Evolutionary conservation across 2,888 invertebrate species (phyloP).

Genomic region (Sphinx pinastri): DNA sequence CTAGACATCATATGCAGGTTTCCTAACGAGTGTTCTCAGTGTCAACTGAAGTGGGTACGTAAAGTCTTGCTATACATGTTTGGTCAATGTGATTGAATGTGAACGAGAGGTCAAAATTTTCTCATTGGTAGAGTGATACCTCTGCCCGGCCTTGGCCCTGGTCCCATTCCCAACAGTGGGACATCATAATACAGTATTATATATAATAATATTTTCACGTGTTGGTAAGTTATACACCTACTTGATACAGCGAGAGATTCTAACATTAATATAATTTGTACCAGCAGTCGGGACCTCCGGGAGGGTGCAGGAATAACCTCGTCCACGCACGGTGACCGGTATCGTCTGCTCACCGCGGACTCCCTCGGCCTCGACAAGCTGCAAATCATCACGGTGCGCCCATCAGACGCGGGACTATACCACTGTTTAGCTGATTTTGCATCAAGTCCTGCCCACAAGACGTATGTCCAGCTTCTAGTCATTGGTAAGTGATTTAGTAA

Average conservation of each 20-base stretch:
- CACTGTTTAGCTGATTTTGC: conserved; percentile 71
- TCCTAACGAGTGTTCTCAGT: no score
- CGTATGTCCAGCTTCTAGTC: conserved; percentile 61
- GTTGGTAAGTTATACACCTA: no score
- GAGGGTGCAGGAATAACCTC: conserved; percentile 46
- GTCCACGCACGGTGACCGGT: conserved; percentile 53
- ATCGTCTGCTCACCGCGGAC: conserved; percentile 58
- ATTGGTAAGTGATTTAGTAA: conserved; percentile 55
- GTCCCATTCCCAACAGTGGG: no score
- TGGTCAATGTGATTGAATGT: no score
- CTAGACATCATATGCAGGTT: no score
- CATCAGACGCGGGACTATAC: conserved; percentile 68
- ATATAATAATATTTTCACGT: no score
- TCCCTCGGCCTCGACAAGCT: conserved; percentile 55
- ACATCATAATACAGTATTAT: no score
- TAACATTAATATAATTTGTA: conserved; percentile 44
- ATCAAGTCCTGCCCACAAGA: conserved; percentile 67
- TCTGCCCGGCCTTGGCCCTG: no score
- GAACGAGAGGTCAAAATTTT: no score
- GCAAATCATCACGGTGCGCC: conserved; percentile 56
- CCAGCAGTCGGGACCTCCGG: conserved; percentile 76
- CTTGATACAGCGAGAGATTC: not conserved
- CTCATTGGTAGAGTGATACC: no score
- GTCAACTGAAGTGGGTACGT: no score
- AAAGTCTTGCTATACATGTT: no score